Evolutionary conservation across 2,797 vertebrate genomes (phyloP).

Genomic region (Austrolebias charrua): DNA sequence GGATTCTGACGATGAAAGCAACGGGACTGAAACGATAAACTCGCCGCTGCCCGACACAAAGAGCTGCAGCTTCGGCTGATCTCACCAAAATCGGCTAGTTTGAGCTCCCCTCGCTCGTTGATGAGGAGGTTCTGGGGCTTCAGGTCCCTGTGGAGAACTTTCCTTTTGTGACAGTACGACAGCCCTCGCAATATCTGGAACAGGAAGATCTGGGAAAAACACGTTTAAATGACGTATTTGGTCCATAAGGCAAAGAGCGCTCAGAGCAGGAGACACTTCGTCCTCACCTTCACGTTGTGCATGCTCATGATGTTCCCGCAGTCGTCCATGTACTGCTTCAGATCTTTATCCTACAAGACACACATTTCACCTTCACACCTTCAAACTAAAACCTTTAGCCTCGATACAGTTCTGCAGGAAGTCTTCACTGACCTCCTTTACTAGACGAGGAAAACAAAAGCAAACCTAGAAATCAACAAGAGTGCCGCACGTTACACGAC

Average conservation of each 20-base stretch:
- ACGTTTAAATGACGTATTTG: background rate
- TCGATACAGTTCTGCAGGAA: too few species aligned
- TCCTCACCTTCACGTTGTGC: conserved; percentile 95
- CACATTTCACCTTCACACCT: background rate
- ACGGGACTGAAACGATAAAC: background rate
- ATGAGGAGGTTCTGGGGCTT: conserved; percentile 85
- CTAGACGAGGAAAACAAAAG: background rate
- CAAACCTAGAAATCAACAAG: background rate
- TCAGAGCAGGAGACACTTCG: too few species aligned
- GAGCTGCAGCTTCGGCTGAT: background rate
- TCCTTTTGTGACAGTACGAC: conserved; percentile 81
- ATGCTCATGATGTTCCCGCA: conserved; percentile 99
- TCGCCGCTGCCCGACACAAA: too few species aligned
- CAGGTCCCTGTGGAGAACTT: conserved; percentile 82
- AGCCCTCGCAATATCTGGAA: conserved; percentile 82
- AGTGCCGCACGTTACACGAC: too few species aligned
- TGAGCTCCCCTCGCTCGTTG: conserved; percentile 81
- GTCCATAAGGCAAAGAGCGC: too few species aligned
- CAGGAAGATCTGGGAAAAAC: conserved; percentile 76
- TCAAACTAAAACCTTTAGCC: too few species aligned
- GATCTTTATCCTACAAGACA: conserved; percentile 90
- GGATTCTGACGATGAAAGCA: background rate
- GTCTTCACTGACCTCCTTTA: too few species aligned
- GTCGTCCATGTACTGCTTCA: conserved; percentile 99
- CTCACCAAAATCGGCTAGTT: conserved; percentile 83